Base-by-base conservation (phyloP, 2,888 invertebrate genomes). In the Spodoptera littoralis region DNA sequence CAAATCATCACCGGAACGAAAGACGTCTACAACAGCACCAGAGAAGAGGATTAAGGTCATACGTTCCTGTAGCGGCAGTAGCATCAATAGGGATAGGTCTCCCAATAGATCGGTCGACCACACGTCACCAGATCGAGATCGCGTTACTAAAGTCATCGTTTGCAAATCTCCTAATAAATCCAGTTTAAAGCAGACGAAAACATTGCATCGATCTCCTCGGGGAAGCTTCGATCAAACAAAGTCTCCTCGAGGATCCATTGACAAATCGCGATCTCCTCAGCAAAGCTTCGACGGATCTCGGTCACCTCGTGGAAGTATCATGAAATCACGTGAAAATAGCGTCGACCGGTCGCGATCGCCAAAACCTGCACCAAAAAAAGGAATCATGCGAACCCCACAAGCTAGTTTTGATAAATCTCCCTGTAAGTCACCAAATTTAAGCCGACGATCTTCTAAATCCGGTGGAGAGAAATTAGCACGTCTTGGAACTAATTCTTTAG, bases 241-340 rank as follows among this genome's bases (percentile, higher is more conserved):
- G 67, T 95, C 95, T 3, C 95, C 95, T 11, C 92, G 95, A 8
- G 95, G 95, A 65, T 96, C 95, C 52, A 95, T 96, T 36, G 96
- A 96, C 74, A 95, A 96, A 63, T 91, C 92, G 1, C 89, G 92
- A 11, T 96, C 96, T 0, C 96, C 96, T 0, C 93, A 95, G 63
- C 93, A 93, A 60, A 96, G 96, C 73, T 92, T 96, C 63, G 96
- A 96, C 61, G 90, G 92, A 18, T 90, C 92, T 24, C 84, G 92
- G 9, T 94, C 95, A 4, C 95, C 95, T 0, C 91, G 93, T n/a
- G 92, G 91, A 41, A 93, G 93, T 68, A 93, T 95, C 48, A 93
- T 94, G 89, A 94, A 94, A 76, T 95, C 94, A 3, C 90, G 94
- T 11, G 94, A 95, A 70, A 94, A 81, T 70, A 93, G 94, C 66